A percentile compares a stretch with the other conserved stretches of the same genome.
These are phyloP conservation scores for Geophilus truncorum DNA, from an alignment of 2,888 invertebrate species.

Conservation along the genomic window DNA sequence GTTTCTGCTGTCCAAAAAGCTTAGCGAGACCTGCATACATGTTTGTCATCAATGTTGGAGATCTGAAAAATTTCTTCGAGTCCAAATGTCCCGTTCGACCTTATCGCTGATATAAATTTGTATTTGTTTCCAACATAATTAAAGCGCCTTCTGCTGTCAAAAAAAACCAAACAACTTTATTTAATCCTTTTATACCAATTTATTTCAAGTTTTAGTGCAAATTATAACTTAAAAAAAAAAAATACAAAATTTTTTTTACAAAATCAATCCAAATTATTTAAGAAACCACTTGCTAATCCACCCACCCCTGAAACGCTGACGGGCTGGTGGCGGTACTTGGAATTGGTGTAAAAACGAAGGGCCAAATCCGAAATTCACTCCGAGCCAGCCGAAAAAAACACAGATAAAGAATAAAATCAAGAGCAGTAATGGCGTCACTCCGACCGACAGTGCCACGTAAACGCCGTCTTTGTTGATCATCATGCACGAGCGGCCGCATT, in stretches of 20 bases:
- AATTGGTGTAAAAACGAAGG: not conserved
- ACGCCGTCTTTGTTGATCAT: not conserved
- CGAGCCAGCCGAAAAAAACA: not conserved
- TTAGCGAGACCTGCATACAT: not conserved
- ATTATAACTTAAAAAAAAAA: too few relatives aligned
- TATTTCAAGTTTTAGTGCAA: too few relatives aligned
- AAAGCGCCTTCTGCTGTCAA: not conserved
- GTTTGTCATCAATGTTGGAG: not conserved
- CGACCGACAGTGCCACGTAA: not conserved
- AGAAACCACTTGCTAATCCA: not conserved
- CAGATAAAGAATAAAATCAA: not conserved
- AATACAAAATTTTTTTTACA: too few relatives aligned
- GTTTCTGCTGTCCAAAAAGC: constrained; percentile 1
- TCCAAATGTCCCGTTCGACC: not conserved
- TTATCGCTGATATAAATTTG: not conserved
- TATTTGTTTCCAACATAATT: not conserved
- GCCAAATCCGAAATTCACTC: not conserved
- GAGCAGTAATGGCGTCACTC: not conserved
- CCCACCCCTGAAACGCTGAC: not conserved
- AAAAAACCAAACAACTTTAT: too few relatives aligned
- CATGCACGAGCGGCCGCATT: not conserved
- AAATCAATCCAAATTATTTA: not conserved
- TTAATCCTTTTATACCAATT: too few relatives aligned
- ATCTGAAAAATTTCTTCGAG: not conserved
- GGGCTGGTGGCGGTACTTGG: not conserved